phyloP scores from a whole-genome alignment of 2,113 vertebrate species.

The Cyprinodon brontotheroides region DNA sequence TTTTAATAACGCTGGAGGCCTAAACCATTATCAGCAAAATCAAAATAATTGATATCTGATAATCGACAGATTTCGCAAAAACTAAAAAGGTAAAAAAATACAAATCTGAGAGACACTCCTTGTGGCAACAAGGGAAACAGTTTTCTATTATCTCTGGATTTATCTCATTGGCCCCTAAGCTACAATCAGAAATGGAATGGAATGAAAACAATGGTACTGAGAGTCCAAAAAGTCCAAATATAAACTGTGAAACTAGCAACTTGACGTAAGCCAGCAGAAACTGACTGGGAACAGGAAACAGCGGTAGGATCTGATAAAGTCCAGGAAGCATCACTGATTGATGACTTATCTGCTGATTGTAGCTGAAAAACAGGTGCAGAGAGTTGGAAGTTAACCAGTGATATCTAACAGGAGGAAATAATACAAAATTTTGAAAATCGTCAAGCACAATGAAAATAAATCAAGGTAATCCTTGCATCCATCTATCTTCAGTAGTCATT shows the following conservation, averaged over 20 bases:
- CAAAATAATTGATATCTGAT: no score
- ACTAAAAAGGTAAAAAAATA: not conserved
- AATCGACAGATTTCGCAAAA: not conserved
- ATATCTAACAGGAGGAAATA: not conserved
- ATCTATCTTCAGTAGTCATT: no score
- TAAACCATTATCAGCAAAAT: not conserved
- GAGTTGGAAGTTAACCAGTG: not conserved
- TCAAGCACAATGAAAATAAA: not conserved
- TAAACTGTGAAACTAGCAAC: not conserved
- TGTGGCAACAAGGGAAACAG: not conserved
- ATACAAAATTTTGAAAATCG: not conserved
- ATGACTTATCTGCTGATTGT: not conserved
- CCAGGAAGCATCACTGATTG: not conserved
- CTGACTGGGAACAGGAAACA: not conserved
- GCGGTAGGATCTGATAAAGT: not conserved
- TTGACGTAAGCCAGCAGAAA: not conserved
- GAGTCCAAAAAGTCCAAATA: not conserved
- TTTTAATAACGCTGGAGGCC: not conserved
- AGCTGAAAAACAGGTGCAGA: not conserved
- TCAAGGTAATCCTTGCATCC: not conserved
- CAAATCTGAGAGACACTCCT: not conserved
- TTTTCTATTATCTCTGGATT: no score
- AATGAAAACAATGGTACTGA: not conserved
- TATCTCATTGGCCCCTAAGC: no score
- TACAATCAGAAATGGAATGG: no score